These are phyloP conservation scores for Penaeus indicus DNA, from an alignment of 1,140 invertebrate species.

Conservation along the genomic window DNA sequence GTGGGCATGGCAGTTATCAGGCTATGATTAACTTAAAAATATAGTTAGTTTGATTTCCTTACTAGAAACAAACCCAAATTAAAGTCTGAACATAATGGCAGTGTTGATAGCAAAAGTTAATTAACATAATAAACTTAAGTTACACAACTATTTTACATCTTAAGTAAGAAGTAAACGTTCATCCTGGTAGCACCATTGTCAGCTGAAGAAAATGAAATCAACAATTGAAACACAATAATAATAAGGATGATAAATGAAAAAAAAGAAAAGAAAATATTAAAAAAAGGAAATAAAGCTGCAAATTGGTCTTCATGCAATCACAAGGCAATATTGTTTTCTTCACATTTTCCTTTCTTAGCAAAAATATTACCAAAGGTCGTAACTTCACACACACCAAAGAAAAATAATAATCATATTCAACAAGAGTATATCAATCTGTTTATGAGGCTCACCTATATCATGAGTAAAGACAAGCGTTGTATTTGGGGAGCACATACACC, in stretches of 20 bases:
- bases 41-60: conserved; percentile 13
- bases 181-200: conserved; percentile 26
- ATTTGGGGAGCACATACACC: too few relatives aligned
- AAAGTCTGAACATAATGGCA: conserved; percentile 27
- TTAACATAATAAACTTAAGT: conserved; percentile 14
- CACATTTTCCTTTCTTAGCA: too few relatives aligned
- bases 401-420: too few relatives aligned
- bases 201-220: conserved; percentile 13
- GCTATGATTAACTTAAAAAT: background rate
- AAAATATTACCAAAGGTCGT: too few relatives aligned
- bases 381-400: too few relatives aligned
- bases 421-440: background rate
- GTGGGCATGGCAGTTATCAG: conserved; percentile 22
- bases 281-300: conserved; percentile 1
- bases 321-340: background rate
- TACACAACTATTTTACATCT: conserved; percentile 13
- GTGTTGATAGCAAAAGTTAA: conserved; percentile 25
- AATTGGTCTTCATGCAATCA: conserved; percentile 15
- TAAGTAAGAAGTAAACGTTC: conserved; percentile 10
- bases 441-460: conserved; percentile 23
- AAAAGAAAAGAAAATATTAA: background rate
- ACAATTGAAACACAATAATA: background rate
- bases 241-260: conserved; percentile 3
- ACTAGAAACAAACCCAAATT: conserved; percentile 11
- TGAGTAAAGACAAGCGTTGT: conserved; percentile 1